Percentiles rank a stretch among this genome's conserved stretches.
Evolutionary conservation across 2,888 invertebrate species (phyloP).

Genomic region (Argyresthia goedartella): DNA sequence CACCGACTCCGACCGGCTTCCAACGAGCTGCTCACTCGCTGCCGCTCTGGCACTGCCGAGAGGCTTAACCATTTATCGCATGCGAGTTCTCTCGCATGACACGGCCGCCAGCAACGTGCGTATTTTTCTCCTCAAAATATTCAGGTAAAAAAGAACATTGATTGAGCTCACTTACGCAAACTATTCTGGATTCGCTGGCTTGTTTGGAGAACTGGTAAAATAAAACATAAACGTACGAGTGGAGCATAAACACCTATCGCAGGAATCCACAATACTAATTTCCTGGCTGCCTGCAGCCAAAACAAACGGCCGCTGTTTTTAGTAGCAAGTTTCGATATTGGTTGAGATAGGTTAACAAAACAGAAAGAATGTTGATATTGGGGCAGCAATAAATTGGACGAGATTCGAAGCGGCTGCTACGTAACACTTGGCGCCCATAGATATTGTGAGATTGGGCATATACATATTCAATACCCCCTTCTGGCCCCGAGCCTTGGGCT

Average conservation of each 20-base stretch:
- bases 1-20: not conserved
- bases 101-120: not conserved
- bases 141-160: not conserved
- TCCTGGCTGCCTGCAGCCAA: not conserved
- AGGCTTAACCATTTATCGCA: conserved; percentile 16
- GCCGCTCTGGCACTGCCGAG: not conserved
- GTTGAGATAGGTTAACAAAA: conserved; percentile 8
- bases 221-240: no score
- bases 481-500: not conserved
- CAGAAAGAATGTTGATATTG: conserved; percentile 14
- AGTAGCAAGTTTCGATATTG: conserved; percentile 1
- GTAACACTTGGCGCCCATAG: conserved; percentile 26
- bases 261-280: no score
- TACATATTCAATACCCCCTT: conserved; percentile 19
- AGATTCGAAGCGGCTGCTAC: conserved; percentile 29
- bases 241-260: no score
- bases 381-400: conserved; percentile 31
- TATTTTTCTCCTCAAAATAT: no score
- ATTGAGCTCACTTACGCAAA: not conserved
- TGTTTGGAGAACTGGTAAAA: no score
- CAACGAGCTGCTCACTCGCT: no score
- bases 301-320: not conserved
- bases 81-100: conserved; percentile 12
- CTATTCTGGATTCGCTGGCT: no score
- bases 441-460: conserved; percentile 25